These are phyloP conservation scores for Limonius californicus DNA, from an alignment of 1,140 invertebrate species.

Conservation along the genomic window DNA sequence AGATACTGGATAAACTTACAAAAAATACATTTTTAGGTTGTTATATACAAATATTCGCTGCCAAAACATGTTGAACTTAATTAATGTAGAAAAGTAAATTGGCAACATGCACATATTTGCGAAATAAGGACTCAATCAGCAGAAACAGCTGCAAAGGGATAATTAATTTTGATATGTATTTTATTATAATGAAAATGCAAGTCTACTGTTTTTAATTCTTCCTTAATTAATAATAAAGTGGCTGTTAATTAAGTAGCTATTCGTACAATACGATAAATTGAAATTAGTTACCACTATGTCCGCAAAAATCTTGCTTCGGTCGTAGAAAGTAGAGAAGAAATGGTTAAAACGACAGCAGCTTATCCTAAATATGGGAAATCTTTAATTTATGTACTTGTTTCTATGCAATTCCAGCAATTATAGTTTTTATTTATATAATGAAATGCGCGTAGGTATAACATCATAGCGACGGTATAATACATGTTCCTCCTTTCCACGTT, in stretches of 20 bases:
- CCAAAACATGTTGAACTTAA: too few species aligned
- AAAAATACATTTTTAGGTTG: too few species aligned
- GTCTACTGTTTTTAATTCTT: neutral
- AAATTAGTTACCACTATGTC: neutral
- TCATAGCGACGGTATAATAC: too few species aligned
- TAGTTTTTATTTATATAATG: too few species aligned
- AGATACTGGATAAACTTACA: too few species aligned
- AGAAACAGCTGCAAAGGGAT: neutral
- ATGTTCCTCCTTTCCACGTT: too few species aligned
- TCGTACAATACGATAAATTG: neutral
- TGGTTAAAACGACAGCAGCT: neutral
- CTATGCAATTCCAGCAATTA: neutral
- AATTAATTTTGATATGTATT: conserved; percentile 2
- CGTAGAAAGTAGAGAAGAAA: neutral
- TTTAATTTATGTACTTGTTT: conserved; percentile 7
- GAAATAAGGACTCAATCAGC: too few species aligned
- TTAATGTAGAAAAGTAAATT: too few species aligned
- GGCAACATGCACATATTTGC: too few species aligned
- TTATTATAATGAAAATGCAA: neutral
- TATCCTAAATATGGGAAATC: neutral
- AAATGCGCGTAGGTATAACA: too few species aligned
- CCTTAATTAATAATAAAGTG: neutral
- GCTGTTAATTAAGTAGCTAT: conserved; percentile 1
- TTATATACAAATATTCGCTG: too few species aligned
- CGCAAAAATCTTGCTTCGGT: neutral